A percentile compares a stretch with the other conserved stretches of the same genome.
These are phyloP conservation scores for Hypselothyrea guttata DNA, from an alignment of 2,888 invertebrate genomes.

Conservation along the genomic window DNA sequence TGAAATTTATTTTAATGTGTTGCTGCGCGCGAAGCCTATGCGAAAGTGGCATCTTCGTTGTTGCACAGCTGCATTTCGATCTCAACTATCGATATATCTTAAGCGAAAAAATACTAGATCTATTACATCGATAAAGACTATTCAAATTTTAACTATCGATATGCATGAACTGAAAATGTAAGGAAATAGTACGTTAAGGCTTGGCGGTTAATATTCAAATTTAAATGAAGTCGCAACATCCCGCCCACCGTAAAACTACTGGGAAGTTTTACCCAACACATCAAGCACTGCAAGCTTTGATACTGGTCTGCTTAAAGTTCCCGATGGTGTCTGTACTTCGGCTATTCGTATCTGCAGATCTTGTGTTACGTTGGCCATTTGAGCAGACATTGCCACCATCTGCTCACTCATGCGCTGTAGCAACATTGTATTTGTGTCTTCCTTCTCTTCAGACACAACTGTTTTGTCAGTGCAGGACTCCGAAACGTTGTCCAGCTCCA, in stretches of 20 bases:
- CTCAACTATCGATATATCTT: too few relatives aligned
- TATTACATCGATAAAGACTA: too few relatives aligned
- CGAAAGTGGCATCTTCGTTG: too few relatives aligned
- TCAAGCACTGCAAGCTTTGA: slow-evolving; percentile 6
- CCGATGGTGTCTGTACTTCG: background rate
- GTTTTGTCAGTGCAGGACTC: background rate
- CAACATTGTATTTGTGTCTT: background rate
- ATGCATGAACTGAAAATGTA: too few relatives aligned
- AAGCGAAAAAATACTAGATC: too few relatives aligned
- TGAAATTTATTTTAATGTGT: too few relatives aligned
- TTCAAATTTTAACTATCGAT: too few relatives aligned
- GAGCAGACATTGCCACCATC: background rate
- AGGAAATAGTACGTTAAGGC: too few relatives aligned
- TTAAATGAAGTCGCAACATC: too few relatives aligned
- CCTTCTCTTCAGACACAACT: background rate
- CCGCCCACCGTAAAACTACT: slow-evolving; percentile 17
- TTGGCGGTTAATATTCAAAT: too few relatives aligned
- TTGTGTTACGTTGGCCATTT: background rate
- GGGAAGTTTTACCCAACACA: slow-evolving; percentile 8
- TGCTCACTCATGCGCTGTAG: background rate
- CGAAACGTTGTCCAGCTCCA: background rate
- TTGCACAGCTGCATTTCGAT: too few relatives aligned
- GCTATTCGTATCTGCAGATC: background rate
- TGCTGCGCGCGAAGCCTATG: too few relatives aligned
- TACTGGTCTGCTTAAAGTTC: background rate